These are phyloP conservation scores for Drosophila quinaria DNA, from an alignment of 2,888 invertebrate genomes.

Conservation along the genomic window DNA sequence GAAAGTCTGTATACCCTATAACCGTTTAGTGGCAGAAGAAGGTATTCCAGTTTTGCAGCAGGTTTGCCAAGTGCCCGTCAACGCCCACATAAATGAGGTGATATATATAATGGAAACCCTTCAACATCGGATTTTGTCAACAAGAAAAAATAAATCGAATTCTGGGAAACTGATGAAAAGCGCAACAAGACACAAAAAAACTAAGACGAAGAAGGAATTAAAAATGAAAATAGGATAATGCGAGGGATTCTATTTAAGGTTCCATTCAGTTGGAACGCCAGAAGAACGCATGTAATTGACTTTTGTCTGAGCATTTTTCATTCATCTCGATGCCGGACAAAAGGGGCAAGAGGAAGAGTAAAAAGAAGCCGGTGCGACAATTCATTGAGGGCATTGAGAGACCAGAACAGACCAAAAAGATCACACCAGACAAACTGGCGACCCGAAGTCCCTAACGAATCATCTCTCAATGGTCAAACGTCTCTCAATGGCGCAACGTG, in stretches of 20 bases:
- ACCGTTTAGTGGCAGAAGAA: neutral
- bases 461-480: conserved; percentile 51
- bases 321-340: conserved; percentile 57
- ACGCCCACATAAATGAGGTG: conserved; percentile 50
- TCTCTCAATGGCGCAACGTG: conserved; percentile 74
- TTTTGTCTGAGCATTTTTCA: conserved; percentile 75
- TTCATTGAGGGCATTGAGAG: conserved; percentile 64
- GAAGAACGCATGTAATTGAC: conserved; percentile 82
- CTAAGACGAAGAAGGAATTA: conserved; percentile 27
- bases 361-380: conserved; percentile 56
- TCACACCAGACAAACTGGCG: conserved; percentile 60
- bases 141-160: conserved; percentile 36
- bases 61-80: conserved; percentile 12
- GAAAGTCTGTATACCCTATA: neutral
- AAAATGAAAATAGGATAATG: conserved; percentile 59
- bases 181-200: conserved; percentile 67
- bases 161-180: conserved; percentile 72
- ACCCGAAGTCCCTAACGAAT: conserved; percentile 62
- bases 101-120: conserved; percentile 52
- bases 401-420: conserved; percentile 28
- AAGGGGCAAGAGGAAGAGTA: conserved; percentile 42
- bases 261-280: conserved; percentile 42
- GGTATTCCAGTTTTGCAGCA: neutral
- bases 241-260: conserved; percentile 8
- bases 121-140: conserved; percentile 52